Evolutionary conservation across 2,888 invertebrate species (phyloP), one percentile per base, ranked within the genome.

Genomic region (Thysanoteuthis rhombus): DNA sequence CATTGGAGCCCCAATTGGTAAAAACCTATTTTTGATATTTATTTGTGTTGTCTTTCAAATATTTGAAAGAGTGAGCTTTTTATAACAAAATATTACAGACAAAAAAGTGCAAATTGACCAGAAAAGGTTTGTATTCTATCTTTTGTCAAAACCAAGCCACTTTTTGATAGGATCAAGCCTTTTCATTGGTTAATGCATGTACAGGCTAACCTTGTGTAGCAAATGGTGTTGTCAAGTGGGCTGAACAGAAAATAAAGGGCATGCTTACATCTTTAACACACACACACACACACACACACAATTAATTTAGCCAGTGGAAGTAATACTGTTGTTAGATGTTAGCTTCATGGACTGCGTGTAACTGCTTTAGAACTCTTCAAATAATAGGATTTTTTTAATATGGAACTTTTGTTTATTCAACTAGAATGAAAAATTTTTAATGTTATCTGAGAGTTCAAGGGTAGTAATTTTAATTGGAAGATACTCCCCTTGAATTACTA

Each of bases 41-140:
- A n/a, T 92, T 92, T 92, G 92, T 92, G 92, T 92, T 92, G 92
- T 92, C 92, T 92, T 92, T 45, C 45, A 92, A 92, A 42, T 92
- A n/a, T 90, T 92, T 92, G 75, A 75, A 75, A 92, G 40, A 45
- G 40, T 42, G 92, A 92, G 92, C 92, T 92, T 92, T 92, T 92
- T n/a, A 75, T 75, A 75, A 75, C 75, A 75, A 75, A 75, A 75
- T n/a, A 75, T 75, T n/a, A 36, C n/a, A n/a, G 19, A 75, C n/a
- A 16, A 75, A 75, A 92, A 92, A 45, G 6, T 42, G 92, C 92
- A 42, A 92, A n/a, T 45, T 92, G 92, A 45, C 92, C 92, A 45
- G 45, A 45, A 92, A 92, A 92, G 45, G 92, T 92, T 92, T 92
- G 16, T 39, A 38, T 90, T 40, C 36, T 40, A 92, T 92, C 36